Conservation (phyloP, 2,888 invertebrate species). For the Pasiphila rectangulata region DNA sequence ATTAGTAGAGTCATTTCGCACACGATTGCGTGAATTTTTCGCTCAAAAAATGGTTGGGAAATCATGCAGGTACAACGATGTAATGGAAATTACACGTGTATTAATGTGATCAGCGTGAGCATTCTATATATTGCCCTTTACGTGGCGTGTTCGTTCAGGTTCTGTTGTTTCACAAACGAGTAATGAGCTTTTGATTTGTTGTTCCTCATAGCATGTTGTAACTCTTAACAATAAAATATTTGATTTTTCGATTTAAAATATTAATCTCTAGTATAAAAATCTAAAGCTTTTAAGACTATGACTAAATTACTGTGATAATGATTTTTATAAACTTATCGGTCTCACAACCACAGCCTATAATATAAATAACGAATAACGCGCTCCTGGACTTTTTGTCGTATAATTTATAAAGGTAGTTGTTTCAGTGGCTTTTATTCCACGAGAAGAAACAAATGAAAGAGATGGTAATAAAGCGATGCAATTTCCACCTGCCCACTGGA, state of each 20-base stretch:
- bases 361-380: too few relatives aligned
- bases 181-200: constrained; percentile 36
- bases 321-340: constrained; percentile 4
- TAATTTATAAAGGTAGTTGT: constrained; percentile 34
- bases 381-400: constrained; percentile 17
- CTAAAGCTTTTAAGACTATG: too few relatives aligned
- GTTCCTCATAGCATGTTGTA: not conserved
- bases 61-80: constrained; percentile 44
- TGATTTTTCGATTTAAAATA: too few relatives aligned
- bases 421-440: constrained; percentile 47
- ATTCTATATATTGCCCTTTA: constrained; percentile 48
- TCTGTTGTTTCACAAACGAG: constrained; percentile 44
- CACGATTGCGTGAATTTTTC: constrained; percentile 57
- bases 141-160: constrained; percentile 48
- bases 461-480: constrained; percentile 49
- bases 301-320: constrained; percentile 4
- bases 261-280: too few relatives aligned
- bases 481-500: constrained; percentile 61
- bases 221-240: too few relatives aligned
- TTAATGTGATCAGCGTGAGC: constrained; percentile 48
- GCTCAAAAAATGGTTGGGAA: constrained; percentile 49
- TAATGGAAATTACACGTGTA: constrained; percentile 56
- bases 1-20: constrained; percentile 58
- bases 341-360: constrained; percentile 18
- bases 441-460: constrained; percentile 46